Evolutionary conservation across 2,797 vertebrate genomes (phyloP).

Genomic region (Linurgus olivaceus): DNA sequence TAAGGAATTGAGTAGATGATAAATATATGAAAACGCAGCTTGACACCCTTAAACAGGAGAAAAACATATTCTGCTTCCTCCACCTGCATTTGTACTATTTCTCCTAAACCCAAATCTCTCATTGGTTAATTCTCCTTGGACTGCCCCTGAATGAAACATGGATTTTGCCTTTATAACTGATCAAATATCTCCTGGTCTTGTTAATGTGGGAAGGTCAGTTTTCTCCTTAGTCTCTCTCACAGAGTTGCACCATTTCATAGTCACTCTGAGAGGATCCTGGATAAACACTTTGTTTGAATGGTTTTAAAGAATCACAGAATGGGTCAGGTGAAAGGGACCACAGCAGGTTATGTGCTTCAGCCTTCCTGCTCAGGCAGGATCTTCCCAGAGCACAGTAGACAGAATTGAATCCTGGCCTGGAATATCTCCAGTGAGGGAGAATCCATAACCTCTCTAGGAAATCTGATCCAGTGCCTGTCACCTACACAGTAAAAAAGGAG

Average conservation of each 20-base stretch:
- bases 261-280: not conserved
- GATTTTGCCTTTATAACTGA: not conserved
- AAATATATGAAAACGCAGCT: not conserved
- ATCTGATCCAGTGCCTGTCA: not conserved
- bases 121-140: not conserved
- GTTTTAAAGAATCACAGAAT: not conserved
- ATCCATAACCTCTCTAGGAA: not conserved
- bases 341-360: not conserved
- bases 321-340: not conserved
- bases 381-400: not conserved
- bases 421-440: not conserved
- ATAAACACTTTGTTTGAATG: not conserved
- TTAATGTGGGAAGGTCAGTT: not conserved
- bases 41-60: not conserved
- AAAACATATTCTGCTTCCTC: not conserved
- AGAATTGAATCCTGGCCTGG: not conserved
- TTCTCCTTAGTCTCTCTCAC: not conserved
- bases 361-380: no score
- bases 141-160: accelerated
- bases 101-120: not conserved
- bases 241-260: not conserved
- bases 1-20: not conserved
- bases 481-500: accelerated
- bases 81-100: not conserved
- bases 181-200: not conserved